Evolutionary conservation across 2,113 vertebrate species (phyloP).

Genomic region (Chitala chitala): DNA sequence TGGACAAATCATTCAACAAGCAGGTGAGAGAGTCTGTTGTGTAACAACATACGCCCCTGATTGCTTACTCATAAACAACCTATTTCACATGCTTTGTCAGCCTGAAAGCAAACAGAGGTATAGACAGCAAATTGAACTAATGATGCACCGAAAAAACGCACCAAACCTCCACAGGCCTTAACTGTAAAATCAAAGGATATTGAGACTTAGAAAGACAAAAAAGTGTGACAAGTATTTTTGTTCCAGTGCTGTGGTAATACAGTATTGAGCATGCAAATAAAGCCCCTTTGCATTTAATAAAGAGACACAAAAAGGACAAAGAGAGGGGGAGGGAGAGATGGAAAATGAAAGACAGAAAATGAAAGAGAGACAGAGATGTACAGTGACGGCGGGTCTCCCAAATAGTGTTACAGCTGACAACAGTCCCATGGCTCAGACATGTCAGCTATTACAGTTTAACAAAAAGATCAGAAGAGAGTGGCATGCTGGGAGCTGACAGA

Average conservation of each 20-base stretch:
- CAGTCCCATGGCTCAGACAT: not conserved
- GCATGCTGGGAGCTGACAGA: not conserved
- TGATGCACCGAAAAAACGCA: not conserved
- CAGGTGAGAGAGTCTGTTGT: not conserved
- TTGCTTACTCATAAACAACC: not conserved
- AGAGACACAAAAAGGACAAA: not conserved
- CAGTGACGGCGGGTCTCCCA: not conserved
- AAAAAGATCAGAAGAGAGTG: not conserved
- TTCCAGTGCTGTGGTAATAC: not conserved
- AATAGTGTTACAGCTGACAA: not conserved
- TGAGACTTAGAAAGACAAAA: not conserved
- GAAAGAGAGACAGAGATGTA: not conserved
- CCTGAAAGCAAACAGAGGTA: not conserved
- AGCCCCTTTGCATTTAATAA: not conserved
- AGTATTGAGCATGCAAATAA: not conserved
- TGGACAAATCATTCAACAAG: not conserved
- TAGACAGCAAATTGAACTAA: not conserved
- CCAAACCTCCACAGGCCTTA: not conserved
- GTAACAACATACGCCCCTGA: not conserved
- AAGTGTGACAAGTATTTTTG: not conserved
- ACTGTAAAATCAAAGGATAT: not conserved
- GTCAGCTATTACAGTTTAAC: constrained; percentile 8
- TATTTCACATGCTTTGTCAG: not conserved
- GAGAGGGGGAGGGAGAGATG: not conserved
- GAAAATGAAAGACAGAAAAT: not conserved